Evolutionary conservation across 2,888 invertebrate species (phyloP).

Genomic region (Drosophila anomalata): DNA sequence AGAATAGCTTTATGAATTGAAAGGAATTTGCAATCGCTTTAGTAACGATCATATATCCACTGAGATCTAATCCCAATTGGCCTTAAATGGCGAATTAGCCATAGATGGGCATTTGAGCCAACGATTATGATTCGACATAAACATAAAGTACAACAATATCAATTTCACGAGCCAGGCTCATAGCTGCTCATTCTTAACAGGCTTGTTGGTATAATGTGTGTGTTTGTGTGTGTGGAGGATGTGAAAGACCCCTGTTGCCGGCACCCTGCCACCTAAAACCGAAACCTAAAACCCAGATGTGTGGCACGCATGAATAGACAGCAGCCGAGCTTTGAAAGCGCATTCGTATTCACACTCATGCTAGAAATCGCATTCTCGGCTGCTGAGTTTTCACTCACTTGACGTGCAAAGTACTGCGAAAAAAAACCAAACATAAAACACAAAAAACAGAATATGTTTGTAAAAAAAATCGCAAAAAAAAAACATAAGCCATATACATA

Average conservation of each 20-base stretch:
- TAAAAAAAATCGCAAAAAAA: slow-evolving; percentile 27
- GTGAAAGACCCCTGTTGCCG: not conserved
- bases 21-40: not conserved
- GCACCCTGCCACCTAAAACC: not conserved
- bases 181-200: slow-evolving; percentile 6
- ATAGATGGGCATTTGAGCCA: slow-evolving; percentile 12
- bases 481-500: slow-evolving; percentile 42
- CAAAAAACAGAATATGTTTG: slow-evolving; percentile 48
- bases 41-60: slow-evolving; percentile 9
- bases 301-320: slow-evolving; percentile 51
- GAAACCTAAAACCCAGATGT: slow-evolving; percentile 14
- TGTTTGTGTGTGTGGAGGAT: slow-evolving; percentile 1
- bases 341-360: slow-evolving; percentile 53
- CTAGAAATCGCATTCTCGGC: slow-evolving; percentile 35
- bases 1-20: not conserved
- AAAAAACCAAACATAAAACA: slow-evolving; percentile 44
- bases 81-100: slow-evolving; percentile 28
- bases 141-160: slow-evolving; percentile 39
- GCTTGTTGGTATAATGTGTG: not conserved
- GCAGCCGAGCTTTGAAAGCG: slow-evolving; percentile 65
- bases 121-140: slow-evolving; percentile 38
- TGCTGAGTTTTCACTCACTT: slow-evolving; percentile 73
- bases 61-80: slow-evolving; percentile 8
- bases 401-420: slow-evolving; percentile 75
- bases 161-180: slow-evolving; percentile 33